Evolutionary conservation across 2,113 vertebrate species (phyloP).

Genomic region (Rhegmatorhina hoffmannsi): DNA sequence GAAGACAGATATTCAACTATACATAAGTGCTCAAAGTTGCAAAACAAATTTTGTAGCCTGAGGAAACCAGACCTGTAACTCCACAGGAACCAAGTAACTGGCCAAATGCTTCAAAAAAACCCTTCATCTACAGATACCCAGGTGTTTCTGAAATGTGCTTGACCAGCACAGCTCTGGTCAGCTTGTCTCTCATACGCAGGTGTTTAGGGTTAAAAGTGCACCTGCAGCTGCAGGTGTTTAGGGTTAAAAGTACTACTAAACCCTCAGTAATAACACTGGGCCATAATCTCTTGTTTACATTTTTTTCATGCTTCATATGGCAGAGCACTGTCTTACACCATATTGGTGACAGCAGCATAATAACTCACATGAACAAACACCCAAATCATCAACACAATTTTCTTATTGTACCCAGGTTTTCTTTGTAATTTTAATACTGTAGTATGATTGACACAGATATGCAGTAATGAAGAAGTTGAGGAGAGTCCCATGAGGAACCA

Average conservation of each 20-base stretch:
- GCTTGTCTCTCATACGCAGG: not conserved
- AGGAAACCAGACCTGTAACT: not conserved
- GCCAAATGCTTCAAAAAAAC: not conserved
- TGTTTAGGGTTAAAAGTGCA: not conserved
- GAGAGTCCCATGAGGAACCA: not conserved
- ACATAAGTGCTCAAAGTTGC: not conserved
- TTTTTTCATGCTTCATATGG: not conserved
- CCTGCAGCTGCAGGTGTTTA: not conserved
- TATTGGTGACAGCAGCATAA: not conserved
- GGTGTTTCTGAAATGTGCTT: not conserved
- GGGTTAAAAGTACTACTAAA: not conserved
- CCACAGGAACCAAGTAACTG: not conserved
- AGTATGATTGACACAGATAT: not conserved
- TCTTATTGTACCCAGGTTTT: not conserved
- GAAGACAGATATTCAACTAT: not conserved
- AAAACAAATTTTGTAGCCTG: not conserved
- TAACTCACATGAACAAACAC: not conserved
- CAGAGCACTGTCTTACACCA: not conserved
- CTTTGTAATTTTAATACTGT: not conserved
- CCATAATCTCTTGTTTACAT: not conserved
- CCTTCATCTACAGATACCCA: not conserved
- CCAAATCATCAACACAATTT: not conserved
- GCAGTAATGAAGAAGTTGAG: not conserved
- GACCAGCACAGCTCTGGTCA: not conserved
- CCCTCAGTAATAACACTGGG: not conserved